These are phyloP conservation scores for Poecilia velifera DNA, from an alignment of 2,797 vertebrate genomes.

Conservation along the genomic window DNA sequence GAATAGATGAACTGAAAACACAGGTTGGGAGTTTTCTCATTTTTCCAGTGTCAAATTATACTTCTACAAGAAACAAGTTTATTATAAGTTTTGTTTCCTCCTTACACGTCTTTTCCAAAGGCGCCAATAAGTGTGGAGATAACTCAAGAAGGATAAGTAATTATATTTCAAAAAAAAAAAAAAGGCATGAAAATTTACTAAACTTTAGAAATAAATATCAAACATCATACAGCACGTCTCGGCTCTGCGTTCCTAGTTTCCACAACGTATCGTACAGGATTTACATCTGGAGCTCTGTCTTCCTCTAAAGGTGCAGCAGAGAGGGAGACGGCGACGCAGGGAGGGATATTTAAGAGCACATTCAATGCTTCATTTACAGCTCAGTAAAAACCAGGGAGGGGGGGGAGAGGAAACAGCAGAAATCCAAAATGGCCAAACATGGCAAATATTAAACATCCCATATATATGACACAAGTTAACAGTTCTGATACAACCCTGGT, in stretches of 20 bases:
- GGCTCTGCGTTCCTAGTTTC: slow-evolving; percentile 78
- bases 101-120: background rate
- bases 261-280: slow-evolving; percentile 86
- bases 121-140: background rate
- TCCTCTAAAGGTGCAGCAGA: slow-evolving; percentile 60
- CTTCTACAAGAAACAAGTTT: background rate
- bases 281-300: slow-evolving; percentile 80
- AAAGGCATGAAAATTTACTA: slow-evolving; percentile 73
- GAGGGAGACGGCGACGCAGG: slow-evolving; percentile 52
- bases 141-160: slow-evolving; percentile 68
- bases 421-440: slow-evolving; percentile 68
- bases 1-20: background rate
- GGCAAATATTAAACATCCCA: slow-evolving; percentile 62
- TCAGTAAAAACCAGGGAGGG: slow-evolving; percentile 47
- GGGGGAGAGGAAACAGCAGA: slow-evolving; percentile 51
- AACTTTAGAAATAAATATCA: slow-evolving; percentile 72
- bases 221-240: slow-evolving; percentile 86
- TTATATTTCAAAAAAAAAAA: slow-evolving; percentile 75
- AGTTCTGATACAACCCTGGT: slow-evolving; percentile 64
- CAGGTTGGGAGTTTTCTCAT: background rate
- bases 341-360: slow-evolving; percentile 72
- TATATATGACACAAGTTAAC: slow-evolving; percentile 67
- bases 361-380: slow-evolving; percentile 76
- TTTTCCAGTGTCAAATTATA: background rate
- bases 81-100: background rate